Evolutionary conservation across 2,113 vertebrate species (phyloP), one percentile per base, ranked within the genome.

Genomic region (Regulus satrapa): DNA sequence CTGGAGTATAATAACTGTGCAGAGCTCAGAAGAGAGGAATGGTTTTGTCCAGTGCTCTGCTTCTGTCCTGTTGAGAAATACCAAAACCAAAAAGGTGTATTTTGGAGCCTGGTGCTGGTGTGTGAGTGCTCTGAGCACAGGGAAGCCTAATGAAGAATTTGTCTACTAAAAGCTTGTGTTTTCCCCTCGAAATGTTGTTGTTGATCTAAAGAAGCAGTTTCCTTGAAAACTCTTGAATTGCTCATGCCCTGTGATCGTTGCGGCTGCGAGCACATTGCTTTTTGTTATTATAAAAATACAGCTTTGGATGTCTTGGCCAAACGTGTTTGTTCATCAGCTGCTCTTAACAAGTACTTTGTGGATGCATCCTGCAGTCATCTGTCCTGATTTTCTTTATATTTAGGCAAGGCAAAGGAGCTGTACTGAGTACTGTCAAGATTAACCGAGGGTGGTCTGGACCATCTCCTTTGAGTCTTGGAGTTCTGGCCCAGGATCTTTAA

Each of bases 341-440:
- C 55, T 80, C 49, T 34, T 71, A 71, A 59, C 67, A 83, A 83
- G 59, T 41, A 16, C 90, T 92, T 59, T 86, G 92, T 4, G 8
- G 14, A 24, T 90, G 59, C 68, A 41, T 95, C 85, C 94, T 10
- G 5, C 75, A 52, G 94, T 48, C 82, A 72, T 92, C 79, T 95
- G 94, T n/a, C 90, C 94, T 80, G n/a, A 12, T 84, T 85, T 84
- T 84, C 74, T 75, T 86, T 86, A 12, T 69, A 25, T 85, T 81
- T 92, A 38, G 46, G 32, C 18, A 85, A 64, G 45, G 64, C 14
- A 19, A 48, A 76, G 63, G 55, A 89, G 31, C 58, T 77, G 62
- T 76, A 8, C 29, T n/a, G 31, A 68, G 40, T 20, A 3, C 38
- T 63, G 28, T 67, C 71, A 25, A 21, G 51, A 8, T 8, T 78